A percentile compares a stretch with the other conserved stretches of the same genome.
phyloP scores from a whole-genome alignment of 2,797 vertebrate genomes.

The Sternotherus odoratus region DNA sequence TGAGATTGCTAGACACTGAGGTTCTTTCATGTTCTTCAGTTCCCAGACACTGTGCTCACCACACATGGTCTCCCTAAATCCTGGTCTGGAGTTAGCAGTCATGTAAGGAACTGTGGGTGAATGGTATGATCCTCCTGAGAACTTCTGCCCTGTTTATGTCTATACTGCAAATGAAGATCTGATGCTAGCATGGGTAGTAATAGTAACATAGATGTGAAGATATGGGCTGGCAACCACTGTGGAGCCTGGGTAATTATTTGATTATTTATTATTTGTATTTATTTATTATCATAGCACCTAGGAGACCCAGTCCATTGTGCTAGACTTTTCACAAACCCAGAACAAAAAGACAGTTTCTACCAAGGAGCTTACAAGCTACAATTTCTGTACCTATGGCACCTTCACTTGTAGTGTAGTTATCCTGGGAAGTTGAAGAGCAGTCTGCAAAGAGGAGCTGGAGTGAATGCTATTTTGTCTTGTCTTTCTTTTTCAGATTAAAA shows the following conservation, averaged over 20 bases:
- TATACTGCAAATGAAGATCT: background rate
- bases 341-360: background rate
- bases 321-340: background rate
- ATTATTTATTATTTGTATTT: too few species aligned
- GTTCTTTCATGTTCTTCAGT: background rate
- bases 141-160: background rate
- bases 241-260: background rate
- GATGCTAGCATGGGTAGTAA: background rate
- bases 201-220: too few species aligned
- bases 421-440: background rate
- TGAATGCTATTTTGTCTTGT: background rate
- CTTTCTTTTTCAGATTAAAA: background rate
- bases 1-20: background rate
- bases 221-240: background rate
- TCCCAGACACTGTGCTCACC: background rate
- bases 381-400: background rate
- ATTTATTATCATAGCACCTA: background rate
- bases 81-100: background rate
- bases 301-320: background rate
- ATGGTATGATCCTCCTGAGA: rapidly evolving
- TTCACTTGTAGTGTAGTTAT: background rate
- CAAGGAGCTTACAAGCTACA: too few species aligned
- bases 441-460: background rate
- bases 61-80: background rate
- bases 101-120: background rate